Percentiles rank a stretch among this genome's conserved stretches.
Evolutionary conservation across 2,888 invertebrate genomes (phyloP).

Genomic region (Campoplex nolae): DNA sequence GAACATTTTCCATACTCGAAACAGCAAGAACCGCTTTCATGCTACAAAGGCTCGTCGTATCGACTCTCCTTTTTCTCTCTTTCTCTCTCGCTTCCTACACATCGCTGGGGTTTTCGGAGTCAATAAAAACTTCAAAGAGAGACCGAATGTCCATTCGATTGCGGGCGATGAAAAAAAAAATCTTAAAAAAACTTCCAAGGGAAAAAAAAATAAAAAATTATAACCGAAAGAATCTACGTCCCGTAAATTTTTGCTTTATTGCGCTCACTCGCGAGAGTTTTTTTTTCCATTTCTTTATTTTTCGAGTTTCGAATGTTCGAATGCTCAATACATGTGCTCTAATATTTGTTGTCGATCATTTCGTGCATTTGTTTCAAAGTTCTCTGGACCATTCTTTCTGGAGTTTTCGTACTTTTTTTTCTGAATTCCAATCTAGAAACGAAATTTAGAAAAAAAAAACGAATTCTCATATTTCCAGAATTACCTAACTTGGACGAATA

Average conservation of each 20-base stretch:
- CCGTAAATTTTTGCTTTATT: not conserved
- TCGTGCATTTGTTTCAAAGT: not conserved
- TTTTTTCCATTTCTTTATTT: not conserved
- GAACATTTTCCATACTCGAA: not conserved
- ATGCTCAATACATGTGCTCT: not conserved
- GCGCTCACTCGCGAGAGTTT: not conserved
- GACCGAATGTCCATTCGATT: conserved; percentile 4
- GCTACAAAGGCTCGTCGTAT: conserved; percentile 28
- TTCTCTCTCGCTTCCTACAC: conserved; percentile 10
- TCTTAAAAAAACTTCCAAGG: not conserved
- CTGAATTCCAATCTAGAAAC: not conserved
- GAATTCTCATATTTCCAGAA: too few relatives aligned
- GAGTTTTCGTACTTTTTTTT: not conserved
- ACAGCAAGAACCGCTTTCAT: conserved; percentile 10
- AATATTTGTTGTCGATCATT: not conserved
- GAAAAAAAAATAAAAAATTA: conserved; percentile 4
- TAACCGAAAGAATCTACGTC: conserved; percentile 1
- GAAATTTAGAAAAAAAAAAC: not conserved
- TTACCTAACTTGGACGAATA: too few relatives aligned
- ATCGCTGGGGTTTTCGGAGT: conserved; percentile 7
- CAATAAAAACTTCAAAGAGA: conserved; percentile 39
- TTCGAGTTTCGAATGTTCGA: not conserved
- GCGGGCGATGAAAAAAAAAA: conserved; percentile 18
- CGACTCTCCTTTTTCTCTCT: not conserved
- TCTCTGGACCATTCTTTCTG: not conserved